Conservation (phyloP, 1,140 invertebrate species). For the Lineus longissimus region DNA sequence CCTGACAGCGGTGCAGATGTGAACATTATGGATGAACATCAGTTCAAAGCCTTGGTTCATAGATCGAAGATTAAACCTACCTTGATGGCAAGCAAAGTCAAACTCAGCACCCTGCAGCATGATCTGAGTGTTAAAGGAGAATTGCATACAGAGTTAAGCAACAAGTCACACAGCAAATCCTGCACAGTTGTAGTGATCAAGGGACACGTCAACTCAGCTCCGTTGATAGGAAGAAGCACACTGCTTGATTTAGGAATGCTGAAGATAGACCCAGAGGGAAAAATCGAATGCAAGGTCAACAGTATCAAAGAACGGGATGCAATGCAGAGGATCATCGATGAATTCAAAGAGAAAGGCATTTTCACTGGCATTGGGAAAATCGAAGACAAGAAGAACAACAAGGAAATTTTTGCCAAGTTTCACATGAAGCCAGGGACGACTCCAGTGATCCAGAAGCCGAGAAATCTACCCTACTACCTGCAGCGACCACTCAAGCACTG, state of each 20-base stretch:
- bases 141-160: too few relatives aligned
- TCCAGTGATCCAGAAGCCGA: not conserved
- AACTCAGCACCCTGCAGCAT: not conserved
- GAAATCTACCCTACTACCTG: not conserved
- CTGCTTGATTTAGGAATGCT: not conserved
- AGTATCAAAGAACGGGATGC: not conserved
- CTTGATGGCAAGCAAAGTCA: not conserved
- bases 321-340: not conserved
- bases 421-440: not conserved
- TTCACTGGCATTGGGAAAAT: not conserved
- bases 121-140: not conserved
- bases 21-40: conserved; percentile 1
- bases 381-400: not conserved
- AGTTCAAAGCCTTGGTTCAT: not conserved
- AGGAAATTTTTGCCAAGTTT: not conserved
- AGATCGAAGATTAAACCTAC: not conserved
- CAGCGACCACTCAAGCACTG: not conserved
- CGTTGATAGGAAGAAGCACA: not conserved
- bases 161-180: too few relatives aligned
- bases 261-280: not conserved
- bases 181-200: not conserved
- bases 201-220: not conserved
- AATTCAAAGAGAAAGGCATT: not conserved
- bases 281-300: not conserved
- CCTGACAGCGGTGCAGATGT: not conserved